phyloP scores from a whole-genome alignment of 2,888 invertebrate genomes.

The Euclidia mi region DNA sequence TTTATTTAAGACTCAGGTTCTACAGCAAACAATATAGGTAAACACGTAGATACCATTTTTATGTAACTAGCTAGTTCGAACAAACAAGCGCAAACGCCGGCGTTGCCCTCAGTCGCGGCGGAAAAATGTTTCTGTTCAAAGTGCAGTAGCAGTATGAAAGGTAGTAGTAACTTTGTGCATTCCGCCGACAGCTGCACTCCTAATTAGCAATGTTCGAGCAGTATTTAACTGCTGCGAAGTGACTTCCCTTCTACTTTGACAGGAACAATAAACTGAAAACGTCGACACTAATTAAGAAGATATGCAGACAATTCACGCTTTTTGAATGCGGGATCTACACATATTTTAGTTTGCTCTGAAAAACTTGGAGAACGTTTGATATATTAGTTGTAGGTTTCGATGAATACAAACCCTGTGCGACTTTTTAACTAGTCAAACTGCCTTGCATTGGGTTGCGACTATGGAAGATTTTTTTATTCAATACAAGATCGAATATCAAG shows the following conservation, averaged over 20 bases:
- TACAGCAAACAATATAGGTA: neutral
- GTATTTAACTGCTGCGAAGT: constrained; percentile 49
- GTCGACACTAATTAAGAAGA: constrained; percentile 24
- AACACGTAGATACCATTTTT: constrained; percentile 39
- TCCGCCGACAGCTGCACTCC: constrained; percentile 59
- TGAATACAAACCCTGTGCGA: no score
- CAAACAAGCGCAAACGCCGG: constrained; percentile 59
- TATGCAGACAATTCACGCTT: constrained; percentile 4
- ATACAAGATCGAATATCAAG: no score
- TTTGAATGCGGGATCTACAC: neutral
- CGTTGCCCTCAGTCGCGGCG: constrained; percentile 59
- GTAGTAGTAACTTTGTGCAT: constrained; percentile 66
- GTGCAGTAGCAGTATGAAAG: constrained; percentile 63
- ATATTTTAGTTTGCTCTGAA: neutral
- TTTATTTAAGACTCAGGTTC: neutral
- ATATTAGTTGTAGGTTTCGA: no score
- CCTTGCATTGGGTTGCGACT: no score
- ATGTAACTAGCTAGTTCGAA: constrained; percentile 58
- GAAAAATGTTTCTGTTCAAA: constrained; percentile 69
- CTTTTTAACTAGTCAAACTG: no score
- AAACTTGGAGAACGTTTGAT: no score
- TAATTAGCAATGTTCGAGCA: constrained; percentile 70
- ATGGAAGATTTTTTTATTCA: no score
- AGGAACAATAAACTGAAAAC: constrained; percentile 27
- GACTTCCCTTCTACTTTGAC: constrained; percentile 37